phyloP scores from a whole-genome alignment of 2,113 vertebrate genomes.

The Rhinogobius similis region DNA sequence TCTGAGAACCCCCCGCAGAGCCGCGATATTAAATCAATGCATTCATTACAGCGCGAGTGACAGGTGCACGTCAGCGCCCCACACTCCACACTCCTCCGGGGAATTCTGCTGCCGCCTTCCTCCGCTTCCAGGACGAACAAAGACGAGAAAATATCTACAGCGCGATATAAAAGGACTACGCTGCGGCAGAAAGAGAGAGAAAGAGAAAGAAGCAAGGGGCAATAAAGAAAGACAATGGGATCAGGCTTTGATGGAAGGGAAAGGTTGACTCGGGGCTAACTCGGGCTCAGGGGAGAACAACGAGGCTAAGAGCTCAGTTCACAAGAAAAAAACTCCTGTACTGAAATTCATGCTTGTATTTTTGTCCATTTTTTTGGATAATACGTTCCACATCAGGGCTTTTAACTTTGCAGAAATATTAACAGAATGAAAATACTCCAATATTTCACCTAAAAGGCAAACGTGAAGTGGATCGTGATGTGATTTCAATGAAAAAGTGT shows the following conservation, averaged over 20 bases:
- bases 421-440: too few species aligned
- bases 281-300: not conserved
- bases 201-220: not conserved
- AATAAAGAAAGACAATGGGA: not conserved
- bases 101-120: not conserved
- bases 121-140: not conserved
- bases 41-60: slow-evolving; percentile 37
- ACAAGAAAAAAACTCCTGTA: too few species aligned
- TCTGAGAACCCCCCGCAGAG: slow-evolving; percentile 3
- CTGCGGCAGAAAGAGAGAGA: not conserved
- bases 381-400: too few species aligned
- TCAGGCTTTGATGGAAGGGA: slow-evolving; percentile 25
- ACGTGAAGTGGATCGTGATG: too few species aligned
- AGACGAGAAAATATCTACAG: not conserved
- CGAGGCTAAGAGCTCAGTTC: too few species aligned
- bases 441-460: too few species aligned
- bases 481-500: too few species aligned
- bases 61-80: slow-evolving; percentile 18
- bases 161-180: not conserved
- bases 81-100: not conserved
- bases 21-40: slow-evolving; percentile 39
- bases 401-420: too few species aligned
- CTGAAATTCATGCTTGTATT: too few species aligned
- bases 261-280: slow-evolving; percentile 17
- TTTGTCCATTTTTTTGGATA: too few species aligned